Evolutionary conservation across 2,888 invertebrate genomes (phyloP), one percentile per base, ranked within the genome.

Genomic region (Venusia cambrica): DNA sequence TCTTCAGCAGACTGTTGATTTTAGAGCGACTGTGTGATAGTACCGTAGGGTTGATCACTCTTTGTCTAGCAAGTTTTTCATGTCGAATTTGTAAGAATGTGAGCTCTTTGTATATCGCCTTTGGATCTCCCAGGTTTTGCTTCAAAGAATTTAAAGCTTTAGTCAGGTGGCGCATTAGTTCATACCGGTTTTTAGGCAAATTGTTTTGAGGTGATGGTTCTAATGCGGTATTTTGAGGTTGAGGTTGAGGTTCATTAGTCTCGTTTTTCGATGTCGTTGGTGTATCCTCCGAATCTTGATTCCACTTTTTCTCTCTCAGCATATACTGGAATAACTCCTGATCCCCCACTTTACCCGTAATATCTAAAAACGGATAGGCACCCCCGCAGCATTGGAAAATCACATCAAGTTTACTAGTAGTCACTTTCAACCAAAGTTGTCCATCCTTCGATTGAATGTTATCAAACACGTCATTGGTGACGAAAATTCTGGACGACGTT

Each of bases 311-410:
- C 1, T 79, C 73, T 21, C 88, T 52, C 1, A 90, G 61, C 38
- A 79, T 78, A 1, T 62, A 40, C 46, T 90, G 90, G 48, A 90
- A 88, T 33, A 73, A 67, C 26, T 89, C 87, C 49, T 90, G 90
- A 46, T 88, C 73, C 1, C 48, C 66, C 2, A 80, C 64, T 10
- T 78, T 73, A 0, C 90, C 90, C 30, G 70, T 83, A 21, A 90
- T 83, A 22, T 73, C 73, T 20, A 90, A 53, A 22, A 85, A 87
- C 26, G 66, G 61, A 33, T 54, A 67, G 4, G 58, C 49, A 7
- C 73, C 81, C 0, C 83, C 66, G 18, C 68, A 72, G 20, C 67
- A 72, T 9, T 81, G 71, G 1, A 88, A 64, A 24, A 67, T 70
- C 11, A 84, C 54, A 27, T 78, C 62, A 38, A 77, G 72, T 51